Evolutionary conservation across 2,797 vertebrate species (phyloP).

Genomic region (Gymnocypris eckloni): DNA sequence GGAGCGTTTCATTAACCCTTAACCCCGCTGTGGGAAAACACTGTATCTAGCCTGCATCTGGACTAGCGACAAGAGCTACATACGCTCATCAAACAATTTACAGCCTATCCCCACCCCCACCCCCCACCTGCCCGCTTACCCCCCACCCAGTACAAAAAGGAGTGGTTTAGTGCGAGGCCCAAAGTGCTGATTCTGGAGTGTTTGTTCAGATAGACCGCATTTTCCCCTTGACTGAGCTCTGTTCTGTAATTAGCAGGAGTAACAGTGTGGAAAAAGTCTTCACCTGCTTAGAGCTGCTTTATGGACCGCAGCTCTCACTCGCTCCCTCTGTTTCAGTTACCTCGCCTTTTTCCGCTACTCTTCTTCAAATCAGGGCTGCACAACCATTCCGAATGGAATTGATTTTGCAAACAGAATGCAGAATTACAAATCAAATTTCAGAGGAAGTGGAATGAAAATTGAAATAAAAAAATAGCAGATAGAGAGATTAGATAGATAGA

Average conservation of each 20-base stretch:
- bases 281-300: conserved; percentile 85
- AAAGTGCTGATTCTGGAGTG: conserved; percentile 86
- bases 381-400: neutral
- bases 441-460: neutral
- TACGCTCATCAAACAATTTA: conserved; percentile 94
- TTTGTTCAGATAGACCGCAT: conserved; percentile 88
- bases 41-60: conserved; percentile 93
- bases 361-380: conserved; percentile 2
- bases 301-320: conserved; percentile 71
- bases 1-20: conserved; percentile 99
- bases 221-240: conserved; percentile 90
- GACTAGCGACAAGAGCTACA: conserved; percentile 97
- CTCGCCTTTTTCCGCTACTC: conserved; percentile 4
- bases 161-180: conserved; percentile 88
- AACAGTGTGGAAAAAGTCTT: conserved; percentile 91
- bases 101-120: conserved; percentile 77
- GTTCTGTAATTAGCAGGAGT: conserved; percentile 92
- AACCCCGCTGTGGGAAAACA: conserved; percentile 91
- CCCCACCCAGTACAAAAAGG: conserved; percentile 78
- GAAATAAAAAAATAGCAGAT: too few relatives aligned
- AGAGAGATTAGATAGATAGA: neutral
- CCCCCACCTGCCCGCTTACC: conserved; percentile 55
- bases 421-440: neutral
- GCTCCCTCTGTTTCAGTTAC: conserved; percentile 41
- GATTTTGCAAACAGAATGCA: neutral